Base-by-base conservation (phyloP, 2,797 vertebrate species). In the Cuculus canorus region DNA sequence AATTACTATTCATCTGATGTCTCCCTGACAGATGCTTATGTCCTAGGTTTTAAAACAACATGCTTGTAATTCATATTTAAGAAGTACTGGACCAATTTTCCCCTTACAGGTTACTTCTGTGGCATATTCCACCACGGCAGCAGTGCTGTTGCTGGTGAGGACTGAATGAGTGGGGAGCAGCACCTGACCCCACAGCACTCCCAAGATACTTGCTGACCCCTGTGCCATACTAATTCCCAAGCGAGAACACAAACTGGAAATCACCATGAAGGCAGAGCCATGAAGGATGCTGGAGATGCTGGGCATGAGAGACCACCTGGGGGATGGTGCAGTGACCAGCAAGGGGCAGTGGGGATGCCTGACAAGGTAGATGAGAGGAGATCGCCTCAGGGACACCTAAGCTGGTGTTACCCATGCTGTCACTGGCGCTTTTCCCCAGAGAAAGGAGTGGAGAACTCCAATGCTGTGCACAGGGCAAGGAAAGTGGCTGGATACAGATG, bases 181-280 rank as follows among this genome's bases (percentile, higher is more conserved):
- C 1, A 3, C 10, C 23, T 0, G 1, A 33, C 48, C 13, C 15
- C 35, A 27, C 0, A 0, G 30, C 24, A 43, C 6, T 35, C n/a
- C 24, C 43, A 41, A 71, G 45, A 39, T 30, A 48, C 52, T 35
- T 43, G 17, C 13, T 1, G 3, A 28, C 1, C 25, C 13, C 16
- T 2, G 1, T 17, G 45, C 25, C 35, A 24, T 33, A 17, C 56
- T 25, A n/a, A 53, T 7, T 89, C 50, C 59, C 33, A 53, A 30
- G 52, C 7, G 43, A 85, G 50, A 85, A 68, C 3, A 37, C 80
- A 35, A 65, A 72, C 1, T 43, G 45, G 39, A 68, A 84, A 78
- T 52, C 48, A 52, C 23, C 32, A 11, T 24, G 52, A 24, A 47
- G 39, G 39, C 33, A 75, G 56, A 82, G 10, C 35, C 30, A 5